A percentile compares a stretch with the other conserved stretches of the same genome.
These are phyloP conservation scores for Drosophila kepulauana DNA, from an alignment of 1,140 invertebrate genomes.

Conservation along the genomic window DNA sequence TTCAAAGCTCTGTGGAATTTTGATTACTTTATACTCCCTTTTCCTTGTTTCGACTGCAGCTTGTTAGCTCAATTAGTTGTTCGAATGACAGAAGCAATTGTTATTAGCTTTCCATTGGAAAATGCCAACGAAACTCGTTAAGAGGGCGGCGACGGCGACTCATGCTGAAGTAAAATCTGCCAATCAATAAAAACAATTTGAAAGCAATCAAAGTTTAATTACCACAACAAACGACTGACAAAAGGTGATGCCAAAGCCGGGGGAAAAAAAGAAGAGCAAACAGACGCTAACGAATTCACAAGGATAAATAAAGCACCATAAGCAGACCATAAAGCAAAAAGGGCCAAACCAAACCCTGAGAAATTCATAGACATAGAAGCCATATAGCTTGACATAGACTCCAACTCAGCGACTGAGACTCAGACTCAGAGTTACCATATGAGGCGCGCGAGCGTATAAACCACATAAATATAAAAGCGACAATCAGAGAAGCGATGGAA, in stretches of 20 bases:
- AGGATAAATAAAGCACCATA: conserved; percentile 38
- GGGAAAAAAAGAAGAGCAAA: conserved; percentile 12
- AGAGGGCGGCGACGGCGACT: not conserved
- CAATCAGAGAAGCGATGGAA: conserved; percentile 62
- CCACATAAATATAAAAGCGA: conserved; percentile 76
- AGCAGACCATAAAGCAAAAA: conserved; percentile 42
- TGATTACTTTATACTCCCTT: not conserved
- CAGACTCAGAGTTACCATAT: conserved; percentile 56
- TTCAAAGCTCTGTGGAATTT: not conserved
- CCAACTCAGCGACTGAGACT: no score
- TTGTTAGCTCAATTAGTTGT: conserved; percentile 32
- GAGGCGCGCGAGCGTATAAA: conserved; percentile 58
- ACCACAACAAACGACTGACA: conserved; percentile 69
- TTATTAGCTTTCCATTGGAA: conserved; percentile 27
- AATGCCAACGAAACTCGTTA: conserved; percentile 36
- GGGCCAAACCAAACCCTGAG: conserved; percentile 17
- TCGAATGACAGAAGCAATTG: conserved; percentile 34
- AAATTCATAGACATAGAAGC: conserved; percentile 36
- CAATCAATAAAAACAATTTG: conserved; percentile 82
- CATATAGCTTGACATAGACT: not conserved
- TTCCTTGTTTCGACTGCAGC: not conserved
- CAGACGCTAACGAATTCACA: conserved; percentile 45
- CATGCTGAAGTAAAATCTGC: conserved; percentile 41
- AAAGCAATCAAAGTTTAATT: conserved; percentile 82
- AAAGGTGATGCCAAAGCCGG: conserved; percentile 47